Evolutionary conservation across 2,888 invertebrate species (phyloP).

Genomic region (Scaptodrosophila latifasciaeformis): DNA sequence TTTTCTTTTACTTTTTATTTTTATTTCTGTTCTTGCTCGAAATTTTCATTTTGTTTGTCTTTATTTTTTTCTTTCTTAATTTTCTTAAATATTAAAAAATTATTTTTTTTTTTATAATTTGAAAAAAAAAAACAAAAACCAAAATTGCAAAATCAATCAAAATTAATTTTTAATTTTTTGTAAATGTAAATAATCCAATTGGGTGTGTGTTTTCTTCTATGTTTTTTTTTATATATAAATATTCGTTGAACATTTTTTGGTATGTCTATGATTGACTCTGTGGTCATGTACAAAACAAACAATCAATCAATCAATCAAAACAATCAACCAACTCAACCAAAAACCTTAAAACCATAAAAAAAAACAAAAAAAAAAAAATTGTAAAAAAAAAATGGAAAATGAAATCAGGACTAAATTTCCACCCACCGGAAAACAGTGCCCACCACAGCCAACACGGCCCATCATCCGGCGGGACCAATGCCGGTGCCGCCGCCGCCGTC

Average conservation of each 20-base stretch:
- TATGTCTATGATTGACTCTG: conserved; percentile 75
- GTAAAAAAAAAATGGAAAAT: conserved; percentile 64
- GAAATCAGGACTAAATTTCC: conserved; percentile 75
- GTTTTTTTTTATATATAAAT: conserved; percentile 74
- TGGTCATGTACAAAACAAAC: conserved; percentile 73
- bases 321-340: conserved; percentile 58
- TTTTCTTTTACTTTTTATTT: not conserved
- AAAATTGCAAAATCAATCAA: conserved; percentile 37
- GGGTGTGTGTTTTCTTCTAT: conserved; percentile 76
- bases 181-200: conserved; percentile 76
- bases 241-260: conserved; percentile 75
- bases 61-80: not conserved
- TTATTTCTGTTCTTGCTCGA: conserved; percentile 18
- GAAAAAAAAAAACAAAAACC: conserved; percentile 33
- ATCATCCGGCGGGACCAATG: conserved; percentile 41
- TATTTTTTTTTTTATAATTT: conserved; percentile 26
- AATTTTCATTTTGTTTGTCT: conserved; percentile 11
- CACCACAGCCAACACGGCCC: conserved; percentile 61
- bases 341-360: conserved; percentile 66
- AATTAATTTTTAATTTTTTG: conserved; percentile 71
- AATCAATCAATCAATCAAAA: conserved; percentile 49
- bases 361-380: conserved; percentile 58
- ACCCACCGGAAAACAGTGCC: conserved; percentile 75
- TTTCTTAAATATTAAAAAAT: not conserved
- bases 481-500: conserved; percentile 73